Percentiles rank a stretch among this genome's conserved stretches.
These are phyloP conservation scores for Macroglossus sobrinus DNA, from an alignment of 2,113 vertebrate species.

Conservation along the genomic window DNA sequence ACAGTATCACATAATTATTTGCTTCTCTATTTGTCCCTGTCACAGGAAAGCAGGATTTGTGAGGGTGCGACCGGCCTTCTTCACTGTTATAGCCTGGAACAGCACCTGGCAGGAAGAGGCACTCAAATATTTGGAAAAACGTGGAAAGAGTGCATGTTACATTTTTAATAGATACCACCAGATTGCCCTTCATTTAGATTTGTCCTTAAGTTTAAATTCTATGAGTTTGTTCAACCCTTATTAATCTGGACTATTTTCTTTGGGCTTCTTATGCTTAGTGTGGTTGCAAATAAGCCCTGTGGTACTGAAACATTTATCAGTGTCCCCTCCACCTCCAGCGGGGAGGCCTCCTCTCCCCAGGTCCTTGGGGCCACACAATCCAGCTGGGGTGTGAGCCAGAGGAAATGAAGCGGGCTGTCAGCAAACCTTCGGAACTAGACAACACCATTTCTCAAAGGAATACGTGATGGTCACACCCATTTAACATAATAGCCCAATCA, in stretches of 20 bases:
- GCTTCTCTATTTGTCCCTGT: neutral
- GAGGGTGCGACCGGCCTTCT: neutral
- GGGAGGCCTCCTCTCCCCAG: neutral
- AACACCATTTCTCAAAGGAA: neutral
- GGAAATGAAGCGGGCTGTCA: neutral
- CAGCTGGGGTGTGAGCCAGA: slow-evolving; percentile 2
- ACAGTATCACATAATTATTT: fast-evolving
- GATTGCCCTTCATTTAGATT: neutral
- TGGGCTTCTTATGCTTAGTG: neutral
- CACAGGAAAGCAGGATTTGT: neutral
- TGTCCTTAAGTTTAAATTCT: neutral
- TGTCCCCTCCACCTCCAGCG: neutral
- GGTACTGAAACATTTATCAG: neutral
- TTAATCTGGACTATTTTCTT: neutral
- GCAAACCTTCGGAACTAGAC: neutral
- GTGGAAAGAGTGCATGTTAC: neutral
- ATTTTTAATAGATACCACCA: neutral
- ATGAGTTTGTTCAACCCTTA: neutral
- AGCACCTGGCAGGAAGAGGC: neutral
- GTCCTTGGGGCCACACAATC: neutral
- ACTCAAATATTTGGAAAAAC: neutral
- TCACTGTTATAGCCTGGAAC: neutral
- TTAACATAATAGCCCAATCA: slow-evolving; percentile 33
- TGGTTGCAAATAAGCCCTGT: neutral
- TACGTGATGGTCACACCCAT: neutral